Conservation (phyloP, 1,140 invertebrate species). For the Bombus confusus region DNA sequence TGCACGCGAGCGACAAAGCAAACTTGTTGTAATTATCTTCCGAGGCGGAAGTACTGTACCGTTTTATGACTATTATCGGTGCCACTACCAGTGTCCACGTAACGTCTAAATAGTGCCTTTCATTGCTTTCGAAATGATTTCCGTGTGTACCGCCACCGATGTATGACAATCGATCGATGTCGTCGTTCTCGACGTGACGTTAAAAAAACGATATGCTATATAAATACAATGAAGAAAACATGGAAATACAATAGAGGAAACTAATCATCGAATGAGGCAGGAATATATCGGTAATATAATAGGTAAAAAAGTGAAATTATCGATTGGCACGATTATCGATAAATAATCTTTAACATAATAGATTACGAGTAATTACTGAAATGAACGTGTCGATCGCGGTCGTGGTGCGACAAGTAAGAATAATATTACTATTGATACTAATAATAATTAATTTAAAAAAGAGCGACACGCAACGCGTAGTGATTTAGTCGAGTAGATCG, state of each 20-base stretch:
- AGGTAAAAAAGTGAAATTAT: neutral
- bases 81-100: slow-evolving; percentile 23
- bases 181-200: slow-evolving; percentile 24
- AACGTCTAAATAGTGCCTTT: slow-evolving; percentile 65
- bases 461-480: slow-evolving; percentile 33
- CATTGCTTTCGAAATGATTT: slow-evolving; percentile 63
- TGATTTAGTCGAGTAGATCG: slow-evolving; percentile 34
- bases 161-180: slow-evolving; percentile 52
- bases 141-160: slow-evolving; percentile 11
- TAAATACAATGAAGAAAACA: slow-evolving; percentile 5
- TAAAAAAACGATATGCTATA: neutral
- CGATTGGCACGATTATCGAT: slow-evolving; percentile 23
- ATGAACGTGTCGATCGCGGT: slow-evolving; percentile 9
- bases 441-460: slow-evolving; percentile 17
- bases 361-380: slow-evolving; percentile 14
- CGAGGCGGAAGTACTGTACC: slow-evolving; percentile 6
- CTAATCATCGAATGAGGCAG: neutral
- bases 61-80: slow-evolving; percentile 45
- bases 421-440: neutral
- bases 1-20: slow-evolving; percentile 11
- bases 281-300: neutral
- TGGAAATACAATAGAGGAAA: neutral
- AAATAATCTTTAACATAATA: slow-evolving; percentile 14
- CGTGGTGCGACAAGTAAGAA: slow-evolving; percentile 18
- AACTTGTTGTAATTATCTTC: slow-evolving; percentile 1